Conservation (phyloP, 2,113 vertebrate species). For the Morone saxatilis region DNA sequence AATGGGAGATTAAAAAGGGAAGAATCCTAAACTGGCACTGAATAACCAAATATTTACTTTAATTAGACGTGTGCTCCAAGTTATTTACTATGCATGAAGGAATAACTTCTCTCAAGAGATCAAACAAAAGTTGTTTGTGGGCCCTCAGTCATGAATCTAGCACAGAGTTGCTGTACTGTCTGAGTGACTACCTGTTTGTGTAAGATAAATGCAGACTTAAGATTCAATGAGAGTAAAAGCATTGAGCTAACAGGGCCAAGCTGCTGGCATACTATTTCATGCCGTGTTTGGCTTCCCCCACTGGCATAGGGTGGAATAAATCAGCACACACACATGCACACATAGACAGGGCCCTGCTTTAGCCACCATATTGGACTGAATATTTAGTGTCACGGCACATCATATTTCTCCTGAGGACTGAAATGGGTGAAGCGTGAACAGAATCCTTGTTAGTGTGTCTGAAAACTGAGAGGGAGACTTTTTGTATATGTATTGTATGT, state of each 20-base stretch:
- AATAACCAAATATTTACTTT: constrained; percentile 28
- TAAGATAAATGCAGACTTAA: constrained; percentile 32
- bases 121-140: constrained; percentile 16
- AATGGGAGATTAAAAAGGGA: neutral
- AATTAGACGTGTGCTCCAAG: constrained; percentile 4
- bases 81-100: constrained; percentile 19
- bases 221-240: constrained; percentile 41
- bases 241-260: constrained; percentile 26
- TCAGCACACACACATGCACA: constrained; percentile 29
- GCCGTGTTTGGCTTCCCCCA: constrained; percentile 41
- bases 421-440: constrained; percentile 54
- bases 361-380: constrained; percentile 58
- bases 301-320: constrained; percentile 43
- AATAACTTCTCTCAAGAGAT: constrained; percentile 19
- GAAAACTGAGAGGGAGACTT: constrained; percentile 14
- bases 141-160: constrained; percentile 1
- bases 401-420: constrained; percentile 58
- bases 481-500: constrained; percentile 12
- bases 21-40: constrained; percentile 1
- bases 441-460: constrained; percentile 57
- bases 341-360: constrained; percentile 10
- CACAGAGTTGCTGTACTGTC: neutral
- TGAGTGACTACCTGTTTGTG: constrained; percentile 19
- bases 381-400: constrained; percentile 62
- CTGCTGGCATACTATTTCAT: constrained; percentile 50